These are phyloP conservation scores for Tridacna gigas DNA, from an alignment of 2,888 invertebrate species.

Conservation along the genomic window DNA sequence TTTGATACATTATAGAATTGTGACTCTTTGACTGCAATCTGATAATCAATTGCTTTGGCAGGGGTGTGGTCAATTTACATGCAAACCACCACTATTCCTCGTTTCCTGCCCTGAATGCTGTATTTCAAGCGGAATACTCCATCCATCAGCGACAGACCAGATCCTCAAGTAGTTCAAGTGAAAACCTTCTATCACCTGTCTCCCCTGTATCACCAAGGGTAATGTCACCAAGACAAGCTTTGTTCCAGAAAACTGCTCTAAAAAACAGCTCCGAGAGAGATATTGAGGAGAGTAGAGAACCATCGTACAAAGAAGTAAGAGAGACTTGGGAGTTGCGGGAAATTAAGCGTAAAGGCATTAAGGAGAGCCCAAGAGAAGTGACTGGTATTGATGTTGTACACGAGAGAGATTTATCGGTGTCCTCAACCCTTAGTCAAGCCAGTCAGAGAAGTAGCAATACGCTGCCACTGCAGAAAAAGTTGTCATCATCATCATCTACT, in stretches of 20 bases:
- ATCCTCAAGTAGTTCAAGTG: slow-evolving; percentile 57
- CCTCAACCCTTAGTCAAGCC: slow-evolving; percentile 61
- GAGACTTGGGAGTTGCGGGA: slow-evolving; percentile 61
- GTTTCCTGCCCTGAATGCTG: slow-evolving; percentile 75
- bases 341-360: slow-evolving; percentile 43
- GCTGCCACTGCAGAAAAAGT: slow-evolving; percentile 70
- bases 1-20: no score
- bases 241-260: background rate
- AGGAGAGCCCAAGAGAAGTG: slow-evolving; percentile 24
- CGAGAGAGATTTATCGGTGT: slow-evolving; percentile 59
- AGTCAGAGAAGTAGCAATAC: slow-evolving; percentile 67
- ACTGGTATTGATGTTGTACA: slow-evolving; percentile 44
- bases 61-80: slow-evolving; percentile 78
- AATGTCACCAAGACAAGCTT: slow-evolving; percentile 16
- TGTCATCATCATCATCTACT: slow-evolving; percentile 60
- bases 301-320: slow-evolving; percentile 42
- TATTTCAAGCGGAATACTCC: slow-evolving; percentile 70
- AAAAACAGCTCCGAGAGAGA: background rate
- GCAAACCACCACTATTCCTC: slow-evolving; percentile 77
- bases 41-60: slow-evolving; percentile 64
- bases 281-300: slow-evolving; percentile 35
- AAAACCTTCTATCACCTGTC: slow-evolving; percentile 39
- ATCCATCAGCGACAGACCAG: slow-evolving; percentile 52
- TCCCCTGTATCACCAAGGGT: slow-evolving; percentile 42
- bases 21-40: no score